A percentile compares a stretch with the other conserved stretches of the same genome.
Conservation (phyloP, 1,140 invertebrate genomes). For the Berghia stephanieae region DNA sequence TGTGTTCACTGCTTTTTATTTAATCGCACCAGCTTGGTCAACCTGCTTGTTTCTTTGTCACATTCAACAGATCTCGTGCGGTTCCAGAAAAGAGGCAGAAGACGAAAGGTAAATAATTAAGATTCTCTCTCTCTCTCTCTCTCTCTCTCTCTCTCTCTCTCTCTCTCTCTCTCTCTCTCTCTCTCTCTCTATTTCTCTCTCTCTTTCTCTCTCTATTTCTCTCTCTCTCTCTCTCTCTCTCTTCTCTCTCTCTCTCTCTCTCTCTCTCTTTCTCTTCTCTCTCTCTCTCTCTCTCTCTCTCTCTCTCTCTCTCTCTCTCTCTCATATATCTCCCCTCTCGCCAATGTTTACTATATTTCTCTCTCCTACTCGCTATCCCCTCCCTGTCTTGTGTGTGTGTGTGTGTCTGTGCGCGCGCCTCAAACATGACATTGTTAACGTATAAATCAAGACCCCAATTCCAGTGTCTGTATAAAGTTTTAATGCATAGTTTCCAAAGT, state of each 20-base stretch:
- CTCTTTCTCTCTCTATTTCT: too few species aligned
- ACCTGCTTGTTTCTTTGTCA: too few species aligned
- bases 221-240: constrained; percentile 36
- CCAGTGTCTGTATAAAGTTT: too few species aligned
- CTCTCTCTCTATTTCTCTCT: too few species aligned
- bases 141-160: constrained; percentile 1
- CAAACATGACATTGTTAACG: too few species aligned
- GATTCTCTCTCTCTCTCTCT: neutral
- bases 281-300: neutral
- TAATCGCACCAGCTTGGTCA: too few species aligned
- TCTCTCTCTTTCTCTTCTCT: constrained; percentile 25
- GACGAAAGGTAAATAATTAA: neutral
- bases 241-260: constrained; percentile 30
- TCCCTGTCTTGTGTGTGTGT: neutral
- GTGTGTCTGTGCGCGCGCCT: too few species aligned
- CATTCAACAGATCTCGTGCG: too few species aligned
- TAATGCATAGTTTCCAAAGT: too few species aligned
- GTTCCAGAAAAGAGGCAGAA: too few species aligned
- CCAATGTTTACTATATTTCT: neutral
- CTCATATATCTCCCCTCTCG: neutral
- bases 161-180: constrained; percentile 25
- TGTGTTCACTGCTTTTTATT: too few species aligned
- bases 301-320: neutral
- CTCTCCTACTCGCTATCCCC: neutral
- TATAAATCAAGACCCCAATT: too few species aligned